Evolutionary conservation across 2,888 invertebrate genomes (phyloP).

Genomic region (Masnerella sp.): DNA sequence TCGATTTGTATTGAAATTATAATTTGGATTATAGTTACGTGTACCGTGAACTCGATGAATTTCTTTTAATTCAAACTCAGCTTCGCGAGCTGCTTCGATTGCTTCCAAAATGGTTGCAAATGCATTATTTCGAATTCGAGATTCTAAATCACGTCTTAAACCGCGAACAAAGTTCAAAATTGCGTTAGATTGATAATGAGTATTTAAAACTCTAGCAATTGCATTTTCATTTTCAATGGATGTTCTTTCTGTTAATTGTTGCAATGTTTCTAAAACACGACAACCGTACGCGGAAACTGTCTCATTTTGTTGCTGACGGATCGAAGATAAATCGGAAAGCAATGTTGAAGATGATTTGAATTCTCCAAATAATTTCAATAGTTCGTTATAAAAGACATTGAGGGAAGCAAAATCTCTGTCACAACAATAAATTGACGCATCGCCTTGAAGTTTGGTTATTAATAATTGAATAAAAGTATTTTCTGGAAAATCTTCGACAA

Average conservation of each 20-base stretch:
- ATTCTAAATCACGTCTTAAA: constrained; percentile 10
- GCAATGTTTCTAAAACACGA: constrained; percentile 8
- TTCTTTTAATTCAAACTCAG: background rate
- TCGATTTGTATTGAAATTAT: background rate
- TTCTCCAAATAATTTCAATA: constrained; percentile 8
- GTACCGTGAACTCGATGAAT: background rate
- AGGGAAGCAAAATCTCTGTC: no score
- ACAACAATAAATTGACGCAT: no score
- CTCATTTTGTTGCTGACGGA: background rate
- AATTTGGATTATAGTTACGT: background rate
- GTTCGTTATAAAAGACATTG: background rate
- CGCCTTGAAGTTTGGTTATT: constrained; percentile 1
- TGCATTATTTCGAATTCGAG: background rate
- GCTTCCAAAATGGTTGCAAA: background rate
- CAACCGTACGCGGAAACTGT: constrained; percentile 8
- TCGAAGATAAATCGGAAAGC: background rate
- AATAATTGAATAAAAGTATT: background rate
- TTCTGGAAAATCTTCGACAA: constrained; percentile 1
- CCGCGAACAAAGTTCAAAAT: constrained; percentile 8
- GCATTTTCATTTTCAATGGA: background rate
- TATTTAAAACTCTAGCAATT: background rate
- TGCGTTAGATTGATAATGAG: background rate
- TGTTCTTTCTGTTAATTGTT: background rate
- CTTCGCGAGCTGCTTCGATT: background rate
- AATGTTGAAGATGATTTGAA: background rate